A percentile compares a stretch with the other conserved stretches of the same genome.
Conservation (phyloP, 2,888 invertebrate species). For the Trachelus stipa region DNA sequence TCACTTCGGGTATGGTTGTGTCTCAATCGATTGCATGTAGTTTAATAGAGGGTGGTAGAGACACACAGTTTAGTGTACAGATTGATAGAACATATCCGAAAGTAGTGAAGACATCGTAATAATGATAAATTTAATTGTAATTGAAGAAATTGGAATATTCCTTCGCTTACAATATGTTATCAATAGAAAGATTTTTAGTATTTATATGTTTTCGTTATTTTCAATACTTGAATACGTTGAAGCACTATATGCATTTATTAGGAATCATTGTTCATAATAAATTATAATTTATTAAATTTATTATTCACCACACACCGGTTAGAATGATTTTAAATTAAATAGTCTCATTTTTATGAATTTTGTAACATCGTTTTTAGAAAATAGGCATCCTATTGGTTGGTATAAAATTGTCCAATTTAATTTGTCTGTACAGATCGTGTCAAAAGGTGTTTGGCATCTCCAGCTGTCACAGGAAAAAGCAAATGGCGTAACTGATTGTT, state of each 20-base stretch:
- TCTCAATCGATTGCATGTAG: too few relatives aligned
- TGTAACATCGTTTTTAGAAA: background rate
- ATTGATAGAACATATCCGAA: too few relatives aligned
- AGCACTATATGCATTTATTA: background rate
- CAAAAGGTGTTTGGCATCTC: background rate
- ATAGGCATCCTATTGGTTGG: background rate
- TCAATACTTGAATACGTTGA: background rate
- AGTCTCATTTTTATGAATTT: background rate
- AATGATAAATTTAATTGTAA: too few relatives aligned
- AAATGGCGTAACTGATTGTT: background rate
- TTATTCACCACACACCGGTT: background rate
- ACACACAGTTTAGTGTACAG: too few relatives aligned
- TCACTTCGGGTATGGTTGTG: too few relatives aligned
- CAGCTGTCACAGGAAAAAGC: background rate
- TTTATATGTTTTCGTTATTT: background rate
- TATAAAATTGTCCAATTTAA: background rate
- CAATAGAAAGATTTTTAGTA: background rate
- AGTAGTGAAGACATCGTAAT: too few relatives aligned
- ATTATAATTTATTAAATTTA: background rate
- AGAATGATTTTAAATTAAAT: background rate
- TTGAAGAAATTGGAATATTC: too few relatives aligned
- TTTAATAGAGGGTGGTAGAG: too few relatives aligned
- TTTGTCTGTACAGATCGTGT: background rate
- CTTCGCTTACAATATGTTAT: background rate
- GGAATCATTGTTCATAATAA: background rate